These are phyloP conservation scores for Mechanitis mazaeus DNA, from an alignment of 2,888 invertebrate genomes.

Conservation along the genomic window DNA sequence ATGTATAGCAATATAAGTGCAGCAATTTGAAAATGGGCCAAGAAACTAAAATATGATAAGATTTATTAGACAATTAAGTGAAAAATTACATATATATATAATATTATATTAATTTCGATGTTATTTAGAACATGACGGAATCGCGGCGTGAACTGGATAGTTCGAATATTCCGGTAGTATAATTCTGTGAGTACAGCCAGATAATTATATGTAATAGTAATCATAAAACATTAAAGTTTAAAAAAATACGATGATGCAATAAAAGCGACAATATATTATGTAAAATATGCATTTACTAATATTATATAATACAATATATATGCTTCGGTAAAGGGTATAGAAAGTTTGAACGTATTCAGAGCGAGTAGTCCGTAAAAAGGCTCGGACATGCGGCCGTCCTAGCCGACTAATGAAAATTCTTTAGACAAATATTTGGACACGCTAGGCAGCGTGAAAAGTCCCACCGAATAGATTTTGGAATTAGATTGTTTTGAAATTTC, in stretches of 20 bases:
- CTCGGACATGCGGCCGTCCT: conserved; percentile 32
- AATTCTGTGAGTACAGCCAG: too few species aligned
- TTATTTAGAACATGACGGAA: too few species aligned
- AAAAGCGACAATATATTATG: too few species aligned
- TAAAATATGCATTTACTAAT: neutral
- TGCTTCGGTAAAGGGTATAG: neutral
- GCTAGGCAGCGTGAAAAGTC: conserved; percentile 30
- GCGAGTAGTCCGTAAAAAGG: conserved; percentile 22
- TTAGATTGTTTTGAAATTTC: conserved; percentile 6
- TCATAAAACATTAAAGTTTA: too few species aligned
- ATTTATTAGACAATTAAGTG: conserved; percentile 1
- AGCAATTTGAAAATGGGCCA: conserved; percentile 27
- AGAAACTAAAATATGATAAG: conserved; percentile 13
- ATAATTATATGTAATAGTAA: too few species aligned
- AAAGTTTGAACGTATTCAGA: conserved; percentile 20
- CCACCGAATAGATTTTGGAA: conserved; percentile 25
- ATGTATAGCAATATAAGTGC: conserved; percentile 25
- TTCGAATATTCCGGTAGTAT: too few species aligned
- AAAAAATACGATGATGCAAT: too few species aligned
- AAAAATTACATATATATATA: too few species aligned
- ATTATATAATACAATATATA: too few species aligned
- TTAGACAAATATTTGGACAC: conserved; percentile 35
- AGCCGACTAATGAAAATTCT: conserved; percentile 40
- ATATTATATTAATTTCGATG: too few species aligned
- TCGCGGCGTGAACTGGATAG: too few species aligned